phyloP scores from a whole-genome alignment of 2,888 invertebrate species.

The Cataglyphis cursor region DNA sequence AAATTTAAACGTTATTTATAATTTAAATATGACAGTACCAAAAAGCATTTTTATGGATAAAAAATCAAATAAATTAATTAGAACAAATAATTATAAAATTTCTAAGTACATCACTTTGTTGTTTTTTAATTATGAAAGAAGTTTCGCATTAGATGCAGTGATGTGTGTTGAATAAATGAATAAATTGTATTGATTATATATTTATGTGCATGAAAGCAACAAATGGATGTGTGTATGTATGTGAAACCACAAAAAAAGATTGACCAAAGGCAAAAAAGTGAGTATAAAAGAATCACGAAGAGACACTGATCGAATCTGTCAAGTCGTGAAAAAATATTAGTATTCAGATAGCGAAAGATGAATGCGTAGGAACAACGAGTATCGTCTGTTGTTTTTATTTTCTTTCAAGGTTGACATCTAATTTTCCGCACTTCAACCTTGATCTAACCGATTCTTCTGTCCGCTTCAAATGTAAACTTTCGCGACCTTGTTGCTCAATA shows the following conservation, averaged over 20 bases:
- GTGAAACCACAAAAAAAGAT: constrained; percentile 35
- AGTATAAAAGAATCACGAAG: constrained; percentile 42
- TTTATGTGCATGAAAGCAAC: constrained; percentile 42
- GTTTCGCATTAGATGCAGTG: too few relatives aligned
- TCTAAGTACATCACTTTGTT: neutral
- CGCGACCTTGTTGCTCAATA: constrained; percentile 52
- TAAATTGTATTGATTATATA: neutral
- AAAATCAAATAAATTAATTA: neutral
- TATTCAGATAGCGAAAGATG: constrained; percentile 68
- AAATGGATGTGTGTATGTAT: constrained; percentile 41
- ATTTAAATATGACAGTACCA: neutral
- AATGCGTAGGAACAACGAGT: constrained; percentile 76
- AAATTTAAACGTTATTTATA: neutral
- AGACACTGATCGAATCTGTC: constrained; percentile 78
- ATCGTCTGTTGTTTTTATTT: constrained; percentile 65
- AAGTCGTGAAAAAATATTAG: constrained; percentile 75
- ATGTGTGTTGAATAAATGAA: neutral
- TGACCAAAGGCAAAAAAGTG: constrained; percentile 52
- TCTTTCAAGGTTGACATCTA: constrained; percentile 76
- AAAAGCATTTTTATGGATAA: neutral
- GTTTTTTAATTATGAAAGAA: neutral
- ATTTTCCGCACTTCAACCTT: constrained; percentile 81
- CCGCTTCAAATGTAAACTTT: constrained; percentile 63
- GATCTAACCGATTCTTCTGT: constrained; percentile 77
- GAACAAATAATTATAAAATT: neutral